Conservation (phyloP, 2,797 vertebrate species). For the Liasis olivaceus region DNA sequence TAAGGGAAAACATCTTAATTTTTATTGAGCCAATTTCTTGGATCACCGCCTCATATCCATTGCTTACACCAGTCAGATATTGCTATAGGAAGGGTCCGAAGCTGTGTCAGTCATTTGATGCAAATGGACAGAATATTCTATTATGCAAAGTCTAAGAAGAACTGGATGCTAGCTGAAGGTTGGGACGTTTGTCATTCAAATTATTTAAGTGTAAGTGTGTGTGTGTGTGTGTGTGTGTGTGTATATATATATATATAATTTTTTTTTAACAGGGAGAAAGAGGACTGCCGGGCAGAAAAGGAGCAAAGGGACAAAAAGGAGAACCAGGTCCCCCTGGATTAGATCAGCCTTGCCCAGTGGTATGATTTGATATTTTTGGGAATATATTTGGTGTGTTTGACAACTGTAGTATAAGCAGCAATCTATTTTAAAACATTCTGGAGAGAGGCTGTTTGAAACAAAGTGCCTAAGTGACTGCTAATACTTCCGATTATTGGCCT, state of each 20-base stretch:
- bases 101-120: not conserved
- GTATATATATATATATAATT: not conserved
- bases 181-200: not conserved
- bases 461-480: not conserved
- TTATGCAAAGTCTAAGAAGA: not conserved
- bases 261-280: conserved; percentile 83
- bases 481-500: not conserved
- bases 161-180: not conserved
- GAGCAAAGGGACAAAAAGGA: conserved; percentile 93
- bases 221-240: too few species aligned
- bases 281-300: conserved; percentile 87
- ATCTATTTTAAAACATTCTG: not conserved
- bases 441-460: not conserved
- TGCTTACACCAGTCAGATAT: not conserved
- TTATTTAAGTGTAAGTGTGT: not conserved
- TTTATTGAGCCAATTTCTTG: not conserved
- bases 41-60: not conserved
- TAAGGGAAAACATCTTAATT: not conserved
- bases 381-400: not conserved
- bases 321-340: conserved; percentile 93
- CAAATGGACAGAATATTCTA: not conserved
- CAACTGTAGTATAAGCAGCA: not conserved
- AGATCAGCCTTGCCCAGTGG: conserved; percentile 97
- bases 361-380: conserved; percentile 57
- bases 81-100: not conserved